Base-by-base conservation (phyloP, 2,797 vertebrate genomes). In the Stomatorhinus walkeri region DNA sequence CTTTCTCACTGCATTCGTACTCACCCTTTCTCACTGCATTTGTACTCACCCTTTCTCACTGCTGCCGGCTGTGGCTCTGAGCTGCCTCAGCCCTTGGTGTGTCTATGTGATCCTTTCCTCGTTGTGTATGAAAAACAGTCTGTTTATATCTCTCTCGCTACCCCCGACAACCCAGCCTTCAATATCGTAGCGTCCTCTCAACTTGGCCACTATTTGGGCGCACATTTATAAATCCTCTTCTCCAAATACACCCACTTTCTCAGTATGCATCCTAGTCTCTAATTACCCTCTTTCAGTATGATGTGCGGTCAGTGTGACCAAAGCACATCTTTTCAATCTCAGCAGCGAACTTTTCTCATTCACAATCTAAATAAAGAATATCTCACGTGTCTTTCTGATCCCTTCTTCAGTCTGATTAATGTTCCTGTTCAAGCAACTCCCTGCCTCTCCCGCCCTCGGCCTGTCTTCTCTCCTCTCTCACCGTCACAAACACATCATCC, bases 41-140 rank as follows among this genome's bases (percentile, higher is more conserved):
- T 36, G 61, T 92, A 88, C 90, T 89, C 68, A 89, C 95, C 95
- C 94, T 90, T 89, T 87, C 1, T 76, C 10, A 24, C 48, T 51
- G 83, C 28, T 19, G 49, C 28, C 72, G 46, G 72, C 88, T 89
- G 51, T 64, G 81, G 84, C 90, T 91, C 89, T 76, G 89, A 32
- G 4, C 72, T 51, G 93, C 88, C 88, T 87, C 91, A 89, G 89
- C 90, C 86, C 89, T 28, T 3, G 9, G 16, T 43, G 88, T 64
- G 43, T 87, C 28, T 88, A 14, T 72, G 81, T 40, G 36, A 79
- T 43, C 40, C 72, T 79, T 28, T 43, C 64, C 56, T 68, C 5
- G 49, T 64, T 72, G 86, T n/a, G 6, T 72, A 61, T 19, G 87
- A 79, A 9, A 72, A 32, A 46, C 72, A 19, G 86, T 6, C 1